Evolutionary conservation across 2,797 vertebrate species (phyloP), one percentile per base, ranked within the genome.

Genomic region (Hyperoplus lanceolatus): DNA sequence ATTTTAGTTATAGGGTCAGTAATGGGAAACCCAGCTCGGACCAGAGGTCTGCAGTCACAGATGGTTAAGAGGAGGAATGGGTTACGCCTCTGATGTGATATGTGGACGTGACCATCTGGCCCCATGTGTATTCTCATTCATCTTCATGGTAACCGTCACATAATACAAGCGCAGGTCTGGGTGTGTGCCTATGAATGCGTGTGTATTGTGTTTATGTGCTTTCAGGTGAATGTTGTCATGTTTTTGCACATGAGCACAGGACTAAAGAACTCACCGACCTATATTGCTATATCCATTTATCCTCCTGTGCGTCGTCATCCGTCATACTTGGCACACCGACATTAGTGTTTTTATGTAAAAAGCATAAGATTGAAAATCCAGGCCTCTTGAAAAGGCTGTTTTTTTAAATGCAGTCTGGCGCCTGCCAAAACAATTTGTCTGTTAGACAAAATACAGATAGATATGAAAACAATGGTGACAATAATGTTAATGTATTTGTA

Each of bases 31-130:
- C 65, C 88, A 88, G 84, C 16, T 73, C 54, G 48, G 53, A 59
- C 21, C 66, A 49, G 54, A 3, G 60, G 45, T 76, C 46, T 70
- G 56, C 69, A 56, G 88, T 92, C 88, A 88, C 88, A 92, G 87
- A 90, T 79, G 81, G 79, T 87, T 80, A 83, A 85, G 79, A 85
- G 75, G 59, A 89, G 82, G 91, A 87, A 88, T 84, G 81, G 71
- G 66, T 89, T 83, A 84, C 10, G 70, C 73, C 81, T 87, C 87
- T 81, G 68, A 73, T 86, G 83, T 70, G 85, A 91, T 83, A 82
- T 80, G 84, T 82, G 79, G 80, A 92, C 78, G 81, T 89, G 86
- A 87, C 89, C 91, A 87, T 91, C 87, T 89, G 89, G 72, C 61
- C 84, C 83, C 71, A 58, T 72, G 77, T 80, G 79, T 80, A 78